A percentile compares a stretch with the other conserved stretches of the same genome.
phyloP scores from a whole-genome alignment of 2,888 invertebrate species.

The Drosophila sordidapex region DNA sequence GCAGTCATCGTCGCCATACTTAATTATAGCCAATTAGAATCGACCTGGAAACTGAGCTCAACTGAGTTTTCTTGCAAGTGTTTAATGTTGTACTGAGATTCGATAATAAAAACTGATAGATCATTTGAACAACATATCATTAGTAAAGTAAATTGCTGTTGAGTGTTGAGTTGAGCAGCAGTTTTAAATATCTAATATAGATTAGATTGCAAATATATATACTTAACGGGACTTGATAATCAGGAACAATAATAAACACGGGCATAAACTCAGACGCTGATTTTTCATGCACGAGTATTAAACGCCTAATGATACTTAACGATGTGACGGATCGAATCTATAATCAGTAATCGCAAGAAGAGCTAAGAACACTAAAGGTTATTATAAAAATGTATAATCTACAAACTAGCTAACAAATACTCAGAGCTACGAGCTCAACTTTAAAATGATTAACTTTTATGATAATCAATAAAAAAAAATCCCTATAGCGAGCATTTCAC shows the following conservation, averaged over 20 bases:
- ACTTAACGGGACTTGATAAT: conserved; percentile 4
- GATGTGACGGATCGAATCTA: not conserved
- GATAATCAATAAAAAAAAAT: conserved; percentile 4
- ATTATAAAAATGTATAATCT: too few relatives aligned
- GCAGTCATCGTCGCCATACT: conserved; percentile 31
- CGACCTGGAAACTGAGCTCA: conserved; percentile 18
- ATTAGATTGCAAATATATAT: not conserved
- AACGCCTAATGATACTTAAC: not conserved
- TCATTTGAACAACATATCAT: conserved; percentile 15
- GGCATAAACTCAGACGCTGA: conserved; percentile 6
- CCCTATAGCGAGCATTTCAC: conserved; percentile 2
- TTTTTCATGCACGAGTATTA: conserved; percentile 1
- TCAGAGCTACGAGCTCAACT: not conserved
- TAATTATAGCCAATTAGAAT: conserved; percentile 49
- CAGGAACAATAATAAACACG: conserved; percentile 13
- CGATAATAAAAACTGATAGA: conserved; percentile 11
- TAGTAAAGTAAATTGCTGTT: conserved; percentile 23
- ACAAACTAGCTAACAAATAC: not conserved
- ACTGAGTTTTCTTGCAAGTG: conserved; percentile 1
- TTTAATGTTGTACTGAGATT: conserved; percentile 21
- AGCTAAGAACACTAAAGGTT: not conserved
- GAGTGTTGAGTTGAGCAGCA: conserved; percentile 16
- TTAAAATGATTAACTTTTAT: too few relatives aligned
- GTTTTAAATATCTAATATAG: conserved; percentile 15
- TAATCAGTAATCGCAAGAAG: not conserved